Evolutionary conservation across 2,797 vertebrate species (phyloP).

Genomic region (Anabacerthia variegaticeps): DNA sequence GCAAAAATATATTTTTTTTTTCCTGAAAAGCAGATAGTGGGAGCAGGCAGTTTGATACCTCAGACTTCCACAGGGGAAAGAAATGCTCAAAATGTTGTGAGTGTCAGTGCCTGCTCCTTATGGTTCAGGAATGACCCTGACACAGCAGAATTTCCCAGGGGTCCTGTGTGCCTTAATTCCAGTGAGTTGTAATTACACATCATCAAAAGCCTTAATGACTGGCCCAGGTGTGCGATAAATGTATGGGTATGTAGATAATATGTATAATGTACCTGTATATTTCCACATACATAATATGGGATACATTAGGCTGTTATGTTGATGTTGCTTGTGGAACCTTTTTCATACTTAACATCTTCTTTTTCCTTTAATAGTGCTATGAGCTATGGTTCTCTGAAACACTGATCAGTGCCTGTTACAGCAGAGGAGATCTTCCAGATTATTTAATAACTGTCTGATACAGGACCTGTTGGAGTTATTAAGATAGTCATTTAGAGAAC

Average conservation of each 20-base stretch:
- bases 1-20: neutral
- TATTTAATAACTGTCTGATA: neutral
- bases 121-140: rapidly evolving
- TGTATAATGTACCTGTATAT: neutral
- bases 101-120: neutral
- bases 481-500: neutral
- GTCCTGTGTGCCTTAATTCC: neutral
- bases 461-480: neutral
- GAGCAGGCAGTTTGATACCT: neutral
- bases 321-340: neutral
- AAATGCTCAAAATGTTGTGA: neutral
- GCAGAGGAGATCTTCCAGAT: neutral
- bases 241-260: neutral
- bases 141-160: neutral
- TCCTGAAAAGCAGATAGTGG: neutral
- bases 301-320: neutral
- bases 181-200: neutral
- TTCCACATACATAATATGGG: neutral
- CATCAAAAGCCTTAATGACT: neutral
- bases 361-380: neutral
- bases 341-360: neutral
- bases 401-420: neutral
- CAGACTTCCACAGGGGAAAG: neutral
- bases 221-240: neutral
- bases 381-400: neutral